Evolutionary conservation across 2,797 vertebrate genomes (phyloP).

Genomic region (Psittacula echo): DNA sequence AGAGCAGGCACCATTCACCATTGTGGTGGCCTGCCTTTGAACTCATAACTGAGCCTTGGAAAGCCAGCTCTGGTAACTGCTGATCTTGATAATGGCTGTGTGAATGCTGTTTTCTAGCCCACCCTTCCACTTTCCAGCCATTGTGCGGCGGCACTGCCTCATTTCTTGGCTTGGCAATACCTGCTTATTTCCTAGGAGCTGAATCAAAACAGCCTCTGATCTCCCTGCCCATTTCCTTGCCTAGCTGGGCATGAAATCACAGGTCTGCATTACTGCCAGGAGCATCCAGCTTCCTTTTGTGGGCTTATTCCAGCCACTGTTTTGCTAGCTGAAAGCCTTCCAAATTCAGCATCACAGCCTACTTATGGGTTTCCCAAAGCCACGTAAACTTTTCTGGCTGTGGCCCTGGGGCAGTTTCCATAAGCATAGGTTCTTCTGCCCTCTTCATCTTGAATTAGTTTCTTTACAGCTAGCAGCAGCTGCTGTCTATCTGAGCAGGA

Average conservation of each 20-base stretch:
- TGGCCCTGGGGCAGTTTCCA: background rate
- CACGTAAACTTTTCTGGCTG: slow-evolving; percentile 10
- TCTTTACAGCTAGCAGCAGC: background rate
- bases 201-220: slow-evolving; percentile 33
- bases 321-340: slow-evolving; percentile 11
- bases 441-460: background rate
- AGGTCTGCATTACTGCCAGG: background rate
- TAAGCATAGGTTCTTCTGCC: background rate
- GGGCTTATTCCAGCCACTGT: background rate
- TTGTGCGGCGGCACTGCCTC: background rate
- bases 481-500: background rate
- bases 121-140: slow-evolving; percentile 15
- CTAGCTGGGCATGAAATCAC: background rate
- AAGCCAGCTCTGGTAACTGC: background rate
- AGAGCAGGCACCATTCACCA: background rate
- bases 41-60: background rate
- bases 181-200: background rate
- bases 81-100: background rate
- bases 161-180: background rate
- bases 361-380: slow-evolving; percentile 37
- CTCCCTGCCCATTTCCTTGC: slow-evolving; percentile 34
- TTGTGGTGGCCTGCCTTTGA: background rate
- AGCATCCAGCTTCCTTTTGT: slow-evolving; percentile 16
- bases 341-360: background rate
- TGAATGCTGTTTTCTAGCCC: background rate